Base-by-base conservation (phyloP, 1,140 invertebrate genomes). In the Drosophila prosaltans region DNA sequence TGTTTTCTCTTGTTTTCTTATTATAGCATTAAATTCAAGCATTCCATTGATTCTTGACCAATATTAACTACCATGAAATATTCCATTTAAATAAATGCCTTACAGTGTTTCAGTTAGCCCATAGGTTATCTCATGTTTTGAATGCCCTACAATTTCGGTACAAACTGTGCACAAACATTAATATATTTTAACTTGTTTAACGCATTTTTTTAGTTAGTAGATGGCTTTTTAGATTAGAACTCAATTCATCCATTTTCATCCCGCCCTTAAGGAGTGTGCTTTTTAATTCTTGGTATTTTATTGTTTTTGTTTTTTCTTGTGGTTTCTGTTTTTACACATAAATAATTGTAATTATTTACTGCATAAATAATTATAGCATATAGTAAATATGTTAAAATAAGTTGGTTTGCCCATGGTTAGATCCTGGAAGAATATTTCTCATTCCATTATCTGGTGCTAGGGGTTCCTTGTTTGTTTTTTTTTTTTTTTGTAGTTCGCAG, bases 301-400 rank as follows among this genome's bases (percentile, higher is more conserved):
- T 77, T 86, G 26, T 82, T 82, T 65, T 81, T 81, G 39, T 54
- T 54, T 55, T 74, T 66, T 65, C 26, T 74, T 61, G 43, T 36
- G 28, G 41, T 54, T 65, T 67, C 9, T 63, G 66, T 75, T 82
- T 66, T 73, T 76, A 88, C 83, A 86, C 79, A 85, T 86, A 85
- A 81, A 58, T 36, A 86, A 73, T 78, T 81, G 48, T 43, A 82
- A 76, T 81, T 85, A 79, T 76, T 75, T 79, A 63, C 66, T 75
- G 82, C 79, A 88, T 86, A 86, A 86, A 79, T 88, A 80, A 81
- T 74, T 77, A 73, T 82, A 88, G 76, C 72, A 55, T 80, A 80
- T 67, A 71, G 67, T 39, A 72, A 45, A 68, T 61, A 61, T 59
- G 39, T 61, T 36, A 32, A 69, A 62, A 39, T 71, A 71, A 54